Conservation (phyloP, 2,888 invertebrate genomes). For the Hemicrepidius hirtus region DNA sequence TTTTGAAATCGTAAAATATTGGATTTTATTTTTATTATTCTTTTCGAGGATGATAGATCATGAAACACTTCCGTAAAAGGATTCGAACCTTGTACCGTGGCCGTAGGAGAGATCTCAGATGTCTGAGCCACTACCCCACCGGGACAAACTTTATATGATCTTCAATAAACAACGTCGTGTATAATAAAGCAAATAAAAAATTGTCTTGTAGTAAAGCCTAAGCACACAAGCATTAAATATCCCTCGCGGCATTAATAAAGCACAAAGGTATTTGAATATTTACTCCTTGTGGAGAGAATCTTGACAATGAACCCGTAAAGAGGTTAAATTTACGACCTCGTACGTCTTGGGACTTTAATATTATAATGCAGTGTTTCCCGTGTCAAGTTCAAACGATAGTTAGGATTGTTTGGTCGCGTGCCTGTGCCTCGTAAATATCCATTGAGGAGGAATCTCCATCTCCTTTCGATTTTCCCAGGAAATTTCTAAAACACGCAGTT, state of each 20-base stretch:
- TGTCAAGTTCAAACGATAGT: constrained; percentile 49
- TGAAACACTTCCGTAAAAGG: too few species aligned
- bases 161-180: not conserved
- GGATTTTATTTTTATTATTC: too few species aligned
- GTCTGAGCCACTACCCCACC: too few species aligned
- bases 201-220: too few species aligned
- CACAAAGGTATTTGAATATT: constrained; percentile 24
- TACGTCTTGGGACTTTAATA: constrained; percentile 41
- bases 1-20: too few species aligned
- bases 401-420: constrained; percentile 53
- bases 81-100: too few species aligned
- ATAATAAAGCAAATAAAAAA: too few species aligned
- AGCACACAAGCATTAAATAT: not conserved
- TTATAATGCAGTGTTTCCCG: constrained; percentile 40
- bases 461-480: not conserved
- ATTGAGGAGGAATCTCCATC: constrained; percentile 34
- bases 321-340: constrained; percentile 46
- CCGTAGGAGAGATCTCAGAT: too few species aligned
- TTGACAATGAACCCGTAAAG: constrained; percentile 45
- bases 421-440: constrained; percentile 49
- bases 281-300: constrained; percentile 15
- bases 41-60: too few species aligned
- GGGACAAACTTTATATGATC: too few species aligned
- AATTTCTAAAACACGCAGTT: not conserved
- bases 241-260: not conserved